Base-by-base conservation (phyloP, 2,113 vertebrate genomes). In the Steatornis caripensis region DNA sequence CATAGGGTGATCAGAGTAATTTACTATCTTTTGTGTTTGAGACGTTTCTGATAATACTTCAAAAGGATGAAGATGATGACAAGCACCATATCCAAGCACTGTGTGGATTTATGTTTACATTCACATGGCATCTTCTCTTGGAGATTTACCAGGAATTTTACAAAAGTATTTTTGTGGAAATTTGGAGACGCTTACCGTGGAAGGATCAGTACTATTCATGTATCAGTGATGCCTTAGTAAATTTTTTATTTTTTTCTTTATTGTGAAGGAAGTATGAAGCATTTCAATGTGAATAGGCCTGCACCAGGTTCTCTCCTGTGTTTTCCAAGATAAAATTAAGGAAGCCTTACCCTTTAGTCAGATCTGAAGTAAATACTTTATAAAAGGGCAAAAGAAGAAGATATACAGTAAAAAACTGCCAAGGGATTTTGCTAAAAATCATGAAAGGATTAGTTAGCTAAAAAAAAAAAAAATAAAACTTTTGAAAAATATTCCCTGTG, bases 41-140 rank as follows among this genome's bases (percentile, higher is more conserved):
- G 54, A 54, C 30, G 36, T 66, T 94, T 94, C 60, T 94, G 92
- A 86, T 95, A 80, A 80, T 74, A 43, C 49, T 90, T 95, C 88
- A 92, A 89, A 93, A 86, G 53, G 27, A 74, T 69, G 29, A 90
- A 30, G 80, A 84, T 77, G 94, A 79, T 57, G 49, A 54, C 16
- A 85, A 77, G 46, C 32, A 70, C 24, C n/a, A 41, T 58, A 76
- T n/a, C 69, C 57, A 68, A 89, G 53, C 34, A 70, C 24, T 69
- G 15, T 61, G 29, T 46, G 75, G 66, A 83, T 90, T 95, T 80
- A 66, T 88, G 79, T 69, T 95, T 92, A 79, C 15, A 54, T 72
- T 83, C 39, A 85, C 14, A 26, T 37, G 37, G 62, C 57, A 79
- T 83, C 30, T 79, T 68, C 53, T 61, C 34, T 37, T 51, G 23